A percentile compares a stretch with the other conserved stretches of the same genome.
phyloP scores from a whole-genome alignment of 2,113 vertebrate species.

The Nesogale talazaci region DNA sequence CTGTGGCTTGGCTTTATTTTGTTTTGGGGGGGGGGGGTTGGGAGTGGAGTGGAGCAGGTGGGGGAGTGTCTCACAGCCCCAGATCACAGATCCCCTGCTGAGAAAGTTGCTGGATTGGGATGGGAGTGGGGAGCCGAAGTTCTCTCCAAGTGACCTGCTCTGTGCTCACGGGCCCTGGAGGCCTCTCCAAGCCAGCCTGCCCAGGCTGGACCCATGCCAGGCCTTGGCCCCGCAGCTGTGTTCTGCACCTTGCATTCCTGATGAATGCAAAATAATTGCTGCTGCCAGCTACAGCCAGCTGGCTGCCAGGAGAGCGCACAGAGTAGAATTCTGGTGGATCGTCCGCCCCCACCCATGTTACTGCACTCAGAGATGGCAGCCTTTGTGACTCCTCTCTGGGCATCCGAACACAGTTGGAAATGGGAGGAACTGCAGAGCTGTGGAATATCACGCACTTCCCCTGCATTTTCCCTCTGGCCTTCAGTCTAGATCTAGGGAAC shows the following conservation, averaged over 20 bases:
- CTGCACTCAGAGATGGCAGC: not conserved
- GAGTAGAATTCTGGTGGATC: not conserved
- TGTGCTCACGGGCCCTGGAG: not conserved
- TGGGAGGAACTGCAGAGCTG: not conserved
- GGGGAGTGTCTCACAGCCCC: not conserved
- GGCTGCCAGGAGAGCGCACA: not conserved
- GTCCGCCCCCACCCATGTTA: not conserved
- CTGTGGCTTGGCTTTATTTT: not conserved
- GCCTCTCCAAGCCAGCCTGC: not conserved
- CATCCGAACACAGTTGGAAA: not conserved
- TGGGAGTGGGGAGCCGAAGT: not conserved
- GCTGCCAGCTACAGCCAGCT: not conserved
- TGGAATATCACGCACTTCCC: not conserved
- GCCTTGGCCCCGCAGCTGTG: not conserved
- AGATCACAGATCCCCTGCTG: not conserved
- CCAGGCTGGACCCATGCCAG: not conserved
- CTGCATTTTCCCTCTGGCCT: not conserved
- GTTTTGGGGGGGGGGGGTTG: not conserved
- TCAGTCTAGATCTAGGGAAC: not conserved
- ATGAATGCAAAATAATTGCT: constrained; percentile 36
- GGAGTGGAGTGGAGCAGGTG: not conserved
- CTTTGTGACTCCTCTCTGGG: too few relatives aligned
- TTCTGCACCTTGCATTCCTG: constrained; percentile 4
- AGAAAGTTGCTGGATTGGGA: not conserved
- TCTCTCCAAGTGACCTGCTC: not conserved